These are phyloP conservation scores for Vipera latastei DNA, from an alignment of 2,797 vertebrate genomes.

Conservation along the genomic window DNA sequence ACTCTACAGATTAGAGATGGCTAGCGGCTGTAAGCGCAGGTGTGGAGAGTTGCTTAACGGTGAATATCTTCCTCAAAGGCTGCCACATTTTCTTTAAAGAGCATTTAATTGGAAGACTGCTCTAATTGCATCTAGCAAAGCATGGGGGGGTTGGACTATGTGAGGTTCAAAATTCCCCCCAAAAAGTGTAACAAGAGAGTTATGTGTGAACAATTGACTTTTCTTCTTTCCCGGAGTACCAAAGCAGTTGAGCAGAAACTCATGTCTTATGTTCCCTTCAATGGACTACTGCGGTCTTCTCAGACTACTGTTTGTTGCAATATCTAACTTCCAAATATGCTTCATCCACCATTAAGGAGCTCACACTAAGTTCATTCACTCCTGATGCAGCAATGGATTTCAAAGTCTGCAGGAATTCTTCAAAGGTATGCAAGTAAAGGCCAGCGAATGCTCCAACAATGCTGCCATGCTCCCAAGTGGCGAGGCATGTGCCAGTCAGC, in stretches of 20 bases:
- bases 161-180: background rate
- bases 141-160: background rate
- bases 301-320: background rate
- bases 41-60: background rate
- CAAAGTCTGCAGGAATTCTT: background rate
- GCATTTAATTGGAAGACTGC: background rate
- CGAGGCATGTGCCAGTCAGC: background rate
- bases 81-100: background rate
- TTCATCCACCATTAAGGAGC: background rate
- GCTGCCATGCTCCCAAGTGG: background rate
- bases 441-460: too few relatives aligned
- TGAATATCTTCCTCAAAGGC: background rate
- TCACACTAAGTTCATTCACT: background rate
- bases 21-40: background rate
- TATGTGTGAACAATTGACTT: background rate
- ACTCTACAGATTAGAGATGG: background rate
- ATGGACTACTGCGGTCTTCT: background rate
- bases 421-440: background rate
- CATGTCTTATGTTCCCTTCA: background rate
- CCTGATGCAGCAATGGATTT: too few relatives aligned
- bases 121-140: background rate
- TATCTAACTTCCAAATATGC: background rate
- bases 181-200: background rate
- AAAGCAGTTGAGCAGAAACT: background rate
- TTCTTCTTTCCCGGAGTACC: background rate